Conservation (phyloP, 2,888 invertebrate species). For the Pollenia labialis region DNA sequence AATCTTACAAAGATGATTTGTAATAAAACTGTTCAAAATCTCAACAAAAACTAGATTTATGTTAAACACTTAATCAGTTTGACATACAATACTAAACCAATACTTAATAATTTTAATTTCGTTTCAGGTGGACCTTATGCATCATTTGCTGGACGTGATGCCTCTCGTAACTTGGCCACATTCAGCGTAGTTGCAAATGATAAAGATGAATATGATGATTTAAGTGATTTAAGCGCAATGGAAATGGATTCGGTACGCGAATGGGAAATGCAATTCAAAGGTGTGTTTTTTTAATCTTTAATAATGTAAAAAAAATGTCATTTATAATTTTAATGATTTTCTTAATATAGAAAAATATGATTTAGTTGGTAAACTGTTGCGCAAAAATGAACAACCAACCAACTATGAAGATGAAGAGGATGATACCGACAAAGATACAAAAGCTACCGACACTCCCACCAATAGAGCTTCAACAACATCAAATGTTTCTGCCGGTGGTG, state of each 20-base stretch:
- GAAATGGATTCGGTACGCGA: conserved; percentile 98
- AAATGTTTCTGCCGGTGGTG: conserved; percentile 37
- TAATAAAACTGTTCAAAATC: too few species aligned
- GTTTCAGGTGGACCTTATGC: conserved; percentile 94
- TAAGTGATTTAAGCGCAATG: conserved; percentile 95
- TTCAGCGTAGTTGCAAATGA: conserved; percentile 93
- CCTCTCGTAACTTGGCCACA: conserved; percentile 96
- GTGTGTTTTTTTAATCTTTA: conserved; percentile 84
- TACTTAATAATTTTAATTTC: conserved; percentile 28
- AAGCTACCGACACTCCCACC: conserved; percentile 61
- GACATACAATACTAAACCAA: too few species aligned
- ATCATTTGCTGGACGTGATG: conserved; percentile 97
- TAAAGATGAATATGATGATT: conserved; percentile 95
- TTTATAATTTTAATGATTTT: neutral
- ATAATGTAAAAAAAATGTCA: neutral
- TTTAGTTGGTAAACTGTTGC: conserved; percentile 94
- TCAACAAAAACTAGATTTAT: too few species aligned
- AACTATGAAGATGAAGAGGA: conserved; percentile 96
- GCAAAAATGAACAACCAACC: conserved; percentile 94
- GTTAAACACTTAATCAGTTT: too few species aligned
- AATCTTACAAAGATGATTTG: too few species aligned
- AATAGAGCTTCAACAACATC: conserved; percentile 50
- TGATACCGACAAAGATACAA: conserved; percentile 77
- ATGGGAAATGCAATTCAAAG: conserved; percentile 99
- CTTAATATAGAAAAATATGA: conserved; percentile 93